A percentile compares a stretch with the other conserved stretches of the same genome.
Evolutionary conservation across 1,140 invertebrate species (phyloP).

Genomic region (Theocolax elegans): DNA sequence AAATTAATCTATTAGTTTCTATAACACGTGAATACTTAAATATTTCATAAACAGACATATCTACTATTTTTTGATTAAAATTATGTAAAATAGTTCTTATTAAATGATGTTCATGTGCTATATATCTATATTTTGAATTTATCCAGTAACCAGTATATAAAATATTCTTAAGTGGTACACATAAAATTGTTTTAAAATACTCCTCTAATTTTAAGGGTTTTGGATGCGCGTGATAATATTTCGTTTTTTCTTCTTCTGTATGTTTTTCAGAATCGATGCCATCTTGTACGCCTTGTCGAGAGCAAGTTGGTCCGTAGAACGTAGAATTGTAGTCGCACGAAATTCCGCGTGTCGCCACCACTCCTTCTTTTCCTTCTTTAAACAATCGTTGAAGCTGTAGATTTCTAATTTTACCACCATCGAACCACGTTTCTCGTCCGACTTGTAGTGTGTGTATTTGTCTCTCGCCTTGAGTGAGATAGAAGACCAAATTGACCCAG

Average conservation of each 20-base stretch:
- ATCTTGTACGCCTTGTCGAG: too few species aligned
- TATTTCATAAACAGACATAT: neutral
- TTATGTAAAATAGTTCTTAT: constrained; percentile 16
- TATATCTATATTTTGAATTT: constrained; percentile 8
- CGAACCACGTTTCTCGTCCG: constrained; percentile 3
- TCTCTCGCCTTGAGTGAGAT: neutral
- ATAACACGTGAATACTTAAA: constrained; percentile 30
- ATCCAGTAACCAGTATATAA: constrained; percentile 9
- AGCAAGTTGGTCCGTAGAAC: constrained; percentile 4
- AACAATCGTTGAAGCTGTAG: neutral
- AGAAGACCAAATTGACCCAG: too few species aligned
- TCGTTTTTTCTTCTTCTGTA: too few species aligned
- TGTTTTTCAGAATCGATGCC: too few species aligned
- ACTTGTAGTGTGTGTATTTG: neutral
- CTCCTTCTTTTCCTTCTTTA: neutral
- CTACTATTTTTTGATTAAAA: constrained; percentile 10
- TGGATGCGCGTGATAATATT: too few species aligned
- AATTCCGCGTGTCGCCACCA: neutral
- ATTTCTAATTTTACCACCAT: constrained; percentile 21
- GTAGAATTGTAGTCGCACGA: neutral
- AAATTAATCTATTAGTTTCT: too few species aligned
- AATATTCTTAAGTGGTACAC: neutral
- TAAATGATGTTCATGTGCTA: neutral
- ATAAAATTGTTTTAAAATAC: constrained; percentile 1
- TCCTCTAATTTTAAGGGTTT: too few species aligned